phyloP scores from a whole-genome alignment of 2,888 invertebrate species.

The Amblyjoppa fuscipennis region DNA sequence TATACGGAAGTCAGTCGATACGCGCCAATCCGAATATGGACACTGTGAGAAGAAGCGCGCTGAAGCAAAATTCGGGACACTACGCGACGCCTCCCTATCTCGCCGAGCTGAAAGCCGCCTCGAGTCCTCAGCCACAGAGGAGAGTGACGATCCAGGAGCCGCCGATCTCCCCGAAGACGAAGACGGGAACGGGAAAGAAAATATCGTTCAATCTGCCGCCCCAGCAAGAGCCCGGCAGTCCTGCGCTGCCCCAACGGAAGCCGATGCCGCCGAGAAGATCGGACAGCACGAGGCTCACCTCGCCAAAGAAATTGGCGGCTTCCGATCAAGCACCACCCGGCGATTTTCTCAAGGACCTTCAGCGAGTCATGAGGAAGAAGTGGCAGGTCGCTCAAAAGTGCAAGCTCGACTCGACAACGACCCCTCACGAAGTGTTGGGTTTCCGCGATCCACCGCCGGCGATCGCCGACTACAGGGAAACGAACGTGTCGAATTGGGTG shows the following conservation, averaged over 20 bases:
- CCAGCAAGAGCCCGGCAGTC: constrained; percentile 86
- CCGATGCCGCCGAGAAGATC: constrained; percentile 92
- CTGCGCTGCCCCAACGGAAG: constrained; percentile 88
- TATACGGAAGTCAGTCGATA: constrained; percentile 77
- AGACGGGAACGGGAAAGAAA: constrained; percentile 88
- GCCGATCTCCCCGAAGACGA: constrained; percentile 85
- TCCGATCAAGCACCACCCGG: constrained; percentile 91
- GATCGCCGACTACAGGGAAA: constrained; percentile 91
- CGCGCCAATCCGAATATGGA: constrained; percentile 82
- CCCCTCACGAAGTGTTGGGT: constrained; percentile 96
- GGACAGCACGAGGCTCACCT: constrained; percentile 87
- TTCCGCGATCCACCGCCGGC: constrained; percentile 93
- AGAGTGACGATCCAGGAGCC: constrained; percentile 89
- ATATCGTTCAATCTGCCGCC: constrained; percentile 88
- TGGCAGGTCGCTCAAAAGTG: constrained; percentile 98
- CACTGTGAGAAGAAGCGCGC: constrained; percentile 82
- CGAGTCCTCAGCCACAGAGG: constrained; percentile 86
- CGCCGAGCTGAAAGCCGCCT: constrained; percentile 87
- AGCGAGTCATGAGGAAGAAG: constrained; percentile 96
- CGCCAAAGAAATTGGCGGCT: constrained; percentile 92
- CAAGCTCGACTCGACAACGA: constrained; percentile 94
- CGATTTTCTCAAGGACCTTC: constrained; percentile 94
- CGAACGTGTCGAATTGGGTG: constrained; percentile 96
- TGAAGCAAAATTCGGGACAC: constrained; percentile 81
- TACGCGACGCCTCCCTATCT: constrained; percentile 86